Evolutionary conservation across 1,140 invertebrate species (phyloP), one percentile per base, ranked within the genome.

Genomic region (Bombus terrestris): DNA sequence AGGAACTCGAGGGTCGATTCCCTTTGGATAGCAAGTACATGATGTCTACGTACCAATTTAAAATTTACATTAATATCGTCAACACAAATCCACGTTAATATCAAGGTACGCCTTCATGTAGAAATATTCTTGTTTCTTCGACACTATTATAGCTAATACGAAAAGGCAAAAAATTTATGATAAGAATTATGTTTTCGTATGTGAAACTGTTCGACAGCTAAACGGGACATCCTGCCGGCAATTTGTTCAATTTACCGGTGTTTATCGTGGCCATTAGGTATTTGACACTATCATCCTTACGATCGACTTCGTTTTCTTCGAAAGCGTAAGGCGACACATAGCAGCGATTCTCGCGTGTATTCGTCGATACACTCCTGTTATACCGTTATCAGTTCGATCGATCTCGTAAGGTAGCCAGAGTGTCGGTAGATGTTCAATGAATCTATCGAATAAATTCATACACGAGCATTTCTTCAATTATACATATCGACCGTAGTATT

Each of bases 181-280:
- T 53, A 22, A 53, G 47, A 22, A 53, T 22, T 53, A 53, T 22
- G 82, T 80, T 88, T 75, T 84, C 57, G 41, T 66, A 62, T 22
- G 66, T 69, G 80, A 37, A 69, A 69, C 39, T 64, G 85, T 35
- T 8, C 47, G 64, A 66, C 86, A 81, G 82, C 59, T 88, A 88
- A 37, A 88, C 71, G 71, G 13, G 4, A 35, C 43, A 73, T 71
- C 53, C 41, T 66, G 76, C 73, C 73, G 84, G 28, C 77, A 81
- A 86, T 85, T 62, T 73, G 80, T 62, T 47, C 32, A 39, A 41
- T 41, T 39, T 62, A 74, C 53, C 57, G 86, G 81, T 88, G 68
- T 53, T 53, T 53, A 53, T 88, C 86, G 59, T 37, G 47, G 32
- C 66, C 86, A 82, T 85, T 89, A 87, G 86, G 76, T 72, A 83